Evolutionary conservation across 30 jellyfish, hydroid and myxozoan genomes (phyloP), one percentile per base, ranked within the genome.

Genomic region (Hydractinia echinata): DNA sequence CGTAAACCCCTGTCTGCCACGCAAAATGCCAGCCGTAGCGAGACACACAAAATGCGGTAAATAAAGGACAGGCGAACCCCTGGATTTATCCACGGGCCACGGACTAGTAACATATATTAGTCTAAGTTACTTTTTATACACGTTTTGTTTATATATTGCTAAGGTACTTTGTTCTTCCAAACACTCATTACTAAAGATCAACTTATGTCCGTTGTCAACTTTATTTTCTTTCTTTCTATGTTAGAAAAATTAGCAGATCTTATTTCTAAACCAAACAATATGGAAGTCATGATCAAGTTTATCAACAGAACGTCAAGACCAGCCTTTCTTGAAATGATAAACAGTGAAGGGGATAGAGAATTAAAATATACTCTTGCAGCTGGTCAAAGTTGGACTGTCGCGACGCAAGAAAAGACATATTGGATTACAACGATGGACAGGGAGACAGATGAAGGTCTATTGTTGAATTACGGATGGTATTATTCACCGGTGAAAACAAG

Each of bases 401-500:
- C 86, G 74, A 80, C 97, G 8, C 72, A 67, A 49, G 97, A 89
- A 56, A 89, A 89, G 83, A 89, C 94, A 11, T 89, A 77, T 53
- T 89, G 97, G 97, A 90, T 89, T 21, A 89, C 97, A 7, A 89
- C 95, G 7, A 88, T 85, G 55, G 86, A 89, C 53, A 73, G 93
- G 61, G 97, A 89, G 39, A 89, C 97, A 4, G 97, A 89, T 66
- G 97, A 89, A 77, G 97, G 97, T 39, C 81, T 89, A 6, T 83
- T 89, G 51, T 86, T 89, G 18, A 89, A 89, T 58, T 89, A 89
- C 79, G 97, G 97, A n/a, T 89, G 97, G 97, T 89, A 84, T 73
- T 89, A 89, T 67, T 89, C 97, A 51, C 97, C 97, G 4, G 79
- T 84, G 70, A 85, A 85, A 81, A 83, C 97, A 7, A 85, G 85